These are phyloP conservation scores for Dolichomitus sp. DNA, from an alignment of 2,888 invertebrate genomes.

Conservation along the genomic window DNA sequence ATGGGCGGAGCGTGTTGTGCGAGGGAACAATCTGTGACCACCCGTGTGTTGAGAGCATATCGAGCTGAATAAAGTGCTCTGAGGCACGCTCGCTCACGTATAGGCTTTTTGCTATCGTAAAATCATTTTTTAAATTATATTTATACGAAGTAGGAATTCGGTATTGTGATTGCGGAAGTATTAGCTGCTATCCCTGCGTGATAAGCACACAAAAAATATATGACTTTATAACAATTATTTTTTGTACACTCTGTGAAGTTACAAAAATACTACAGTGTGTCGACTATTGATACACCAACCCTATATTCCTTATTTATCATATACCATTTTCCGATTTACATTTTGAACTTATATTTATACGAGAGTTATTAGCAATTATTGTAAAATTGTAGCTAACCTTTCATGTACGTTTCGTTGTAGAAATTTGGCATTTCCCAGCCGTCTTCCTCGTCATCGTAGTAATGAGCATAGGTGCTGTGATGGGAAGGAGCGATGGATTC, in stretches of 20 bases:
- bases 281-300: too few relatives aligned
- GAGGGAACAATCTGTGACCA: constrained; percentile 36
- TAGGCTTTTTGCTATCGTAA: background rate
- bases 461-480: constrained; percentile 98
- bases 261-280: too few relatives aligned
- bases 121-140: background rate
- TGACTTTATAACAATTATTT: too few relatives aligned
- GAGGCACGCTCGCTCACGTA: background rate
- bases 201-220: too few relatives aligned
- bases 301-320: too few relatives aligned
- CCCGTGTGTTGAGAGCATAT: constrained; percentile 42
- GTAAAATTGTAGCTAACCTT: constrained; percentile 88
- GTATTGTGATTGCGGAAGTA: too few relatives aligned
- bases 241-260: too few relatives aligned
- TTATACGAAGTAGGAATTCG: background rate
- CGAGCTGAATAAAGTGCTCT: constrained; percentile 13
- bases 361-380: constrained; percentile 5
- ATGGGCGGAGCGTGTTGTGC: constrained; percentile 33
- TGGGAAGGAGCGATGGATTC: constrained; percentile 98
- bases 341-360: background rate
- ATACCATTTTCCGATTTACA: background rate
- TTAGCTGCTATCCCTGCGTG: too few relatives aligned
- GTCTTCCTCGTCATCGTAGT: constrained; percentile 98
- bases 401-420: constrained; percentile 98
- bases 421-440: constrained; percentile 99